Percentiles rank a stretch among this genome's conserved stretches.
These are phyloP conservation scores for Cyclura pinguis DNA, from an alignment of 2,797 vertebrate genomes.

Conservation along the genomic window DNA sequence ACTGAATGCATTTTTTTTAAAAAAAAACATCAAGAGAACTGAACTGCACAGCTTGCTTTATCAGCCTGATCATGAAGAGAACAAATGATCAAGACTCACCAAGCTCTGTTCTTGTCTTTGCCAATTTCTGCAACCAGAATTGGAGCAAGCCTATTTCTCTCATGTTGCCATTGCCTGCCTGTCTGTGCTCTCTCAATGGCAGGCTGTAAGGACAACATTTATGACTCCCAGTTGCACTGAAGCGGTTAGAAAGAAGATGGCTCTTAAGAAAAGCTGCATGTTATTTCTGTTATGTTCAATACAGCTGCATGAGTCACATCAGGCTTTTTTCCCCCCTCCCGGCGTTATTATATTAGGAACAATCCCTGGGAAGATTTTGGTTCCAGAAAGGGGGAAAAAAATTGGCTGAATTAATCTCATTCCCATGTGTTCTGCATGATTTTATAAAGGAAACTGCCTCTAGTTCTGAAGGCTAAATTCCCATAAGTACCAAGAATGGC, in stretches of 20 bases:
- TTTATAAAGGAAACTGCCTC: conserved; percentile 64
- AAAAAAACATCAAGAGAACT: neutral
- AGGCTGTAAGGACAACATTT: neutral
- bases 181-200: conserved; percentile 44
- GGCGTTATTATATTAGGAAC: conserved; percentile 66
- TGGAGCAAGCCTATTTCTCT: conserved; percentile 45
- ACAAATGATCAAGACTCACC: conserved; percentile 50
- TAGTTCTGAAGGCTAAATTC: conserved; percentile 51
- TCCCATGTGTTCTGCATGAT: conserved; percentile 52
- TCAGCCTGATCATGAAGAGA: neutral
- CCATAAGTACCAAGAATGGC: conserved; percentile 33
- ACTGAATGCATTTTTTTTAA: neutral
- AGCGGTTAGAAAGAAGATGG: neutral
- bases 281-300: conserved; percentile 18
- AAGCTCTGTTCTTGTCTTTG: conserved; percentile 37
- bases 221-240: neutral
- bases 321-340: conserved; percentile 30
- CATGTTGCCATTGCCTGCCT: conserved; percentile 35
- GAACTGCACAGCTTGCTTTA: neutral
- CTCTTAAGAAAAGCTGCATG: conserved; percentile 39
- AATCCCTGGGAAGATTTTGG: conserved; percentile 70
- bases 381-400: conserved; percentile 56
- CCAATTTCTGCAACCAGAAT: conserved; percentile 39
- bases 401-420: conserved; percentile 59
- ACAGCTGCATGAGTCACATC: conserved; percentile 10